A percentile compares a stretch with the other conserved stretches of the same genome.
phyloP scores from a whole-genome alignment of 2,797 vertebrate genomes.

The Melanotaenia parkinsoni region DNA sequence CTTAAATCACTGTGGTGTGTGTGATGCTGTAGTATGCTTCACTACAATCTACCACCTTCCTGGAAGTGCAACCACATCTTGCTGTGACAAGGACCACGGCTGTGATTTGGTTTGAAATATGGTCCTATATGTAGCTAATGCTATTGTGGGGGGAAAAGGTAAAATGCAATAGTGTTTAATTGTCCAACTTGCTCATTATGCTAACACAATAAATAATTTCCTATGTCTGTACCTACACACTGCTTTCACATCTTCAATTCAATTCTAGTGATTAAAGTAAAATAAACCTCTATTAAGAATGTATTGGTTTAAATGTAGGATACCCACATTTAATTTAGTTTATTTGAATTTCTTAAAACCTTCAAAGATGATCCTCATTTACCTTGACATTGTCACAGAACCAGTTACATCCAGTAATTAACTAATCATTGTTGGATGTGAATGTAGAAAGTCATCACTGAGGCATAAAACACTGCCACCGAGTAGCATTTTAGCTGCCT shows the following conservation, averaged over 20 bases:
- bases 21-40: too few relatives aligned
- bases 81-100: too few relatives aligned
- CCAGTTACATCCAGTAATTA: not conserved
- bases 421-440: not conserved
- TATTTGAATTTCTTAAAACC: too few relatives aligned
- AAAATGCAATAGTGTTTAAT: too few relatives aligned
- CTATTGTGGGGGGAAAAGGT: too few relatives aligned
- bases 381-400: not conserved
- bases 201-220: not conserved
- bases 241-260: not conserved
- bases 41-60: too few relatives aligned
- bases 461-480: not conserved
- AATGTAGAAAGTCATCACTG: not conserved
- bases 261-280: not conserved
- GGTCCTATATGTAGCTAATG: too few relatives aligned
- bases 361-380: too few relatives aligned
- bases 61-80: too few relatives aligned
- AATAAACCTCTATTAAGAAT: not conserved
- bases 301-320: not conserved
- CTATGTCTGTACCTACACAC: not conserved
- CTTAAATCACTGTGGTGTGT: too few relatives aligned
- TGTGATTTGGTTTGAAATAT: too few relatives aligned
- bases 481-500: not conserved
- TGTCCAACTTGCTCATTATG: not conserved
- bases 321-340: not conserved